phyloP scores from a whole-genome alignment of 1,140 invertebrate genomes.

The Arctopsyche grandis region DNA sequence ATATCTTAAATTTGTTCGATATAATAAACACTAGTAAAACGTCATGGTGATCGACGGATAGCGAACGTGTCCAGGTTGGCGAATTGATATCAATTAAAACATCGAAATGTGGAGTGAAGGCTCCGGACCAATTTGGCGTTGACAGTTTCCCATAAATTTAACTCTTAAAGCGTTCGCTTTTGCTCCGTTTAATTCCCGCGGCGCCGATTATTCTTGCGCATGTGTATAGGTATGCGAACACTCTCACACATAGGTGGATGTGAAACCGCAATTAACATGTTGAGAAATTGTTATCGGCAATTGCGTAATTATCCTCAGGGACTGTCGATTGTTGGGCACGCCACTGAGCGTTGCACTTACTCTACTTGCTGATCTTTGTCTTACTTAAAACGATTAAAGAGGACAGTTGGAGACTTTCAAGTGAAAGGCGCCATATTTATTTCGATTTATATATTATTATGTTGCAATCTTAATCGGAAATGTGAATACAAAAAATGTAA shows the following conservation, averaged over 20 bases:
- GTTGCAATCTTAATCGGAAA: too few species aligned
- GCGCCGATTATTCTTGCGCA: constrained; percentile 41
- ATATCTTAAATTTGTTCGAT: not conserved
- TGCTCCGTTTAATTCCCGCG: constrained; percentile 46
- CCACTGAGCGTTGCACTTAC: not conserved
- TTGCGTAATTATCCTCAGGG: constrained; percentile 50
- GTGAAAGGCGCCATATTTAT: too few species aligned
- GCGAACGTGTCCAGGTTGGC: too few species aligned
- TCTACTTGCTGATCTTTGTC: not conserved
- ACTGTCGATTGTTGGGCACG: constrained; percentile 30
- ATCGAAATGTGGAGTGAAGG: constrained; percentile 24
- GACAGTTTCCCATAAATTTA: constrained; percentile 54
- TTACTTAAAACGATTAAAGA: too few species aligned
- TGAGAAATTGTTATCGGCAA: constrained; percentile 47
- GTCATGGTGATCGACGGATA: not conserved
- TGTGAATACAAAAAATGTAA: too few species aligned
- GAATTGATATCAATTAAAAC: constrained; percentile 48
- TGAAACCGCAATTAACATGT: constrained; percentile 53
- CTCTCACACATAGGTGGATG: constrained; percentile 48
- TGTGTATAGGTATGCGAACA: constrained; percentile 5
- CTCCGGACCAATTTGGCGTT: constrained; percentile 50
- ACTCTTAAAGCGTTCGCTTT: constrained; percentile 47
- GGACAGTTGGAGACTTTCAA: too few species aligned
- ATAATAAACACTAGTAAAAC: not conserved
- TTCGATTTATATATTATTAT: too few species aligned